Percentiles rank a stretch among this genome's conserved stretches.
phyloP scores from a whole-genome alignment of 2,113 vertebrate species.

The Otis tarda region DNA sequence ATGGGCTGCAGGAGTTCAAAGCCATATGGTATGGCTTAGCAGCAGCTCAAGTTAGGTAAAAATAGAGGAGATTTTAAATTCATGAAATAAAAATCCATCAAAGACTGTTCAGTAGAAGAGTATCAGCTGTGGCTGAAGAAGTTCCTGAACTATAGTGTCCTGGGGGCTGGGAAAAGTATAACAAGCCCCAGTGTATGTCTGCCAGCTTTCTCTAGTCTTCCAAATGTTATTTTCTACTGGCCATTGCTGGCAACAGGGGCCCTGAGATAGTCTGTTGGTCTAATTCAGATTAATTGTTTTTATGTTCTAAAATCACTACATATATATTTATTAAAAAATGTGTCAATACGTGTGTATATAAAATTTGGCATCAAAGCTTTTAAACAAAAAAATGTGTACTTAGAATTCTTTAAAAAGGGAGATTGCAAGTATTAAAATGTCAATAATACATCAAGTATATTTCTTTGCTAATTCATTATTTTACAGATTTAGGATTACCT shows the following conservation, averaged over 20 bases:
- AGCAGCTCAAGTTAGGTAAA: background rate
- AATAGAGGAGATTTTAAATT: background rate
- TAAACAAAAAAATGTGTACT: background rate
- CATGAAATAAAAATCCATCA: background rate
- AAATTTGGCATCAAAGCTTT: background rate
- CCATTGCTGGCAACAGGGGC: background rate
- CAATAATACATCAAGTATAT: background rate
- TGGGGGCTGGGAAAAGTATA: background rate
- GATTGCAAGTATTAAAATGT: slow-evolving; percentile 67
- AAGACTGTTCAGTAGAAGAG: background rate
- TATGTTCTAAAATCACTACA: background rate
- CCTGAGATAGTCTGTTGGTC: background rate
- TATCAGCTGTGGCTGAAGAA: background rate
- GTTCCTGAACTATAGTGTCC: background rate
- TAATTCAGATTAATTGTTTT: background rate
- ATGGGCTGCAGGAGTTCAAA: background rate
- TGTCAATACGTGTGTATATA: background rate
- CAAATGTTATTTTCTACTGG: background rate
- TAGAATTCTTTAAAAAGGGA: slow-evolving; percentile 23
- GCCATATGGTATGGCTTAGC: accelerated
- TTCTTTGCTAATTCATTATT: slow-evolving; percentile 15
- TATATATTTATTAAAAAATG: background rate
- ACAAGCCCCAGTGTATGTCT: background rate
- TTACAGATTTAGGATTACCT: background rate
- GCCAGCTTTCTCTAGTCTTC: background rate